These are phyloP conservation scores for Drosophila nr. medialis DNA, from an alignment of 2,888 invertebrate species.

Conservation along the genomic window DNA sequence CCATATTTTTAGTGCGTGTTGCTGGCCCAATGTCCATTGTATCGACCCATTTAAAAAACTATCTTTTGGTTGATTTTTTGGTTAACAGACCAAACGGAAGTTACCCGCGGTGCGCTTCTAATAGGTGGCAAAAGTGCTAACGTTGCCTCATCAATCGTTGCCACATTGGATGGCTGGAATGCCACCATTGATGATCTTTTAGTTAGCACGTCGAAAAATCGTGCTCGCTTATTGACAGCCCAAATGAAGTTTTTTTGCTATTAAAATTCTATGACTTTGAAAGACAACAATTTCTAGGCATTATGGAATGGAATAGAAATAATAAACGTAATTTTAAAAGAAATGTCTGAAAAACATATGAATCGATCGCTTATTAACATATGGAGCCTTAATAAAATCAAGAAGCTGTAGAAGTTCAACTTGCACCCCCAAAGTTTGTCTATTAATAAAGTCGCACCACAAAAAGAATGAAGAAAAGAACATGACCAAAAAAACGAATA, in stretches of 20 bases:
- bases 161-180: constrained; percentile 6
- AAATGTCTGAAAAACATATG: background rate
- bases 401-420: constrained; percentile 11
- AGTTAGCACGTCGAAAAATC: constrained; percentile 61
- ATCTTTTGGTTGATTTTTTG: constrained; percentile 17
- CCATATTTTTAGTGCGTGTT: constrained; percentile 31
- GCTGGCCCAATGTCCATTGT: constrained; percentile 37
- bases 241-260: background rate
- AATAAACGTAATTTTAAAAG: background rate
- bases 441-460: constrained; percentile 58
- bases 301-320: background rate
- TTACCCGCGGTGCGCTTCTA: constrained; percentile 49
- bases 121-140: constrained; percentile 58
- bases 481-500: constrained; percentile 32
- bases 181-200: constrained; percentile 49
- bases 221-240: constrained; percentile 42
- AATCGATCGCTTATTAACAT: constrained; percentile 5
- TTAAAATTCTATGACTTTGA: background rate
- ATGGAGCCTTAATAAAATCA: constrained; percentile 11
- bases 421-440: constrained; percentile 36
- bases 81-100: constrained; percentile 56
- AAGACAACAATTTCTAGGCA: background rate
- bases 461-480: constrained; percentile 16
- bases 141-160: constrained; percentile 26
- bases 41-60: constrained; percentile 28